Evolutionary conservation across 2,888 invertebrate genomes (phyloP).

Genomic region (Elmis aenea): DNA sequence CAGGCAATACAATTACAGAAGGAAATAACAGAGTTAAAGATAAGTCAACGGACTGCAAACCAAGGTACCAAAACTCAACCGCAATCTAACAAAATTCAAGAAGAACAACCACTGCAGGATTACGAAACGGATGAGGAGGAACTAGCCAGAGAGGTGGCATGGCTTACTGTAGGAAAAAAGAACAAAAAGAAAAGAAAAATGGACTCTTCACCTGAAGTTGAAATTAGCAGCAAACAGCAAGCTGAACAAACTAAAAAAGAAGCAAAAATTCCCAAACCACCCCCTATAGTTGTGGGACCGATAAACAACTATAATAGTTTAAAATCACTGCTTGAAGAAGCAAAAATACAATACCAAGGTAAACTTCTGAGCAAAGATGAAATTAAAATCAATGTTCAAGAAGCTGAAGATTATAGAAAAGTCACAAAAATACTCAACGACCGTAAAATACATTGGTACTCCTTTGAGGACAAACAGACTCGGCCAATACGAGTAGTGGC

Average conservation of each 20-base stretch:
- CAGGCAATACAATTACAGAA: too few relatives aligned
- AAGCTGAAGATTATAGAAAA: slow-evolving; percentile 6
- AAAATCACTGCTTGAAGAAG: too few relatives aligned
- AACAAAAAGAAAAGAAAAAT: slow-evolving; percentile 7
- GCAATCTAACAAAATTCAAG: too few relatives aligned
- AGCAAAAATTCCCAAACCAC: slow-evolving; percentile 4
- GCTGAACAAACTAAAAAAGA: slow-evolving; percentile 2
- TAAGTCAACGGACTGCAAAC: too few relatives aligned
- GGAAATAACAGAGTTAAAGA: too few relatives aligned
- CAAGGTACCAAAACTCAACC: too few relatives aligned
- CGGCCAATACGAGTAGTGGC: slow-evolving; percentile 8
- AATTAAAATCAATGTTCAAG: slow-evolving; percentile 7
- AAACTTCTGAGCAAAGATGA: slow-evolving; percentile 5
- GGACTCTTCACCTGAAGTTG: slow-evolving; percentile 6
- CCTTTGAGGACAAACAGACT: slow-evolving; percentile 13
- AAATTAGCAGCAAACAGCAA: slow-evolving; percentile 1
- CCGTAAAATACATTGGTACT: slow-evolving; percentile 8
- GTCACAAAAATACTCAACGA: slow-evolving; percentile 5
- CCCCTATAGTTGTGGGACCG: too few relatives aligned
- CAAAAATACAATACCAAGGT: too few relatives aligned
- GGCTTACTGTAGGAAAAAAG: slow-evolving; percentile 6
- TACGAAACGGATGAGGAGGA: slow-evolving; percentile 7
- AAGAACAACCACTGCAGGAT: too few relatives aligned
- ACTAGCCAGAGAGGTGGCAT: slow-evolving; percentile 6
- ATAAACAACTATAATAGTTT: too few relatives aligned